Conservation (phyloP, 2,888 invertebrate genomes). For the Cantharis lateralis region DNA sequence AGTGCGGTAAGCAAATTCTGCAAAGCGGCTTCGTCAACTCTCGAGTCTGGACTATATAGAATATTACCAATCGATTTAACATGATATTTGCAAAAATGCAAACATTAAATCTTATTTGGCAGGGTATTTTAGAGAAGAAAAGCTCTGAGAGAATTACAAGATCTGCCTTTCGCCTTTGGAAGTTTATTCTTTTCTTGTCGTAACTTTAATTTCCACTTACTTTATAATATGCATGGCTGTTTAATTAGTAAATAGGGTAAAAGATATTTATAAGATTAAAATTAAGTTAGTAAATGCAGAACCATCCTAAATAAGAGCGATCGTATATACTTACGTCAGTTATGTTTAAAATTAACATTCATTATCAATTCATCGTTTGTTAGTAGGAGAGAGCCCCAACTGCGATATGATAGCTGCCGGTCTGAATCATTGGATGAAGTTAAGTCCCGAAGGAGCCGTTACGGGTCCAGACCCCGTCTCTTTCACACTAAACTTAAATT, state of each 20-base stretch:
- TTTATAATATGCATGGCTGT: not conserved
- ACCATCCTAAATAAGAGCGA: conserved; percentile 44
- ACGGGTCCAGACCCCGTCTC: conserved; percentile 54
- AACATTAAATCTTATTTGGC: not conserved
- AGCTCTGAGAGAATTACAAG: too few species aligned
- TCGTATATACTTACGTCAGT: conserved; percentile 46
- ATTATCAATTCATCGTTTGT: conserved; percentile 50
- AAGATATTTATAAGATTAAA: not conserved
- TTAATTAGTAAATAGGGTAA: not conserved
- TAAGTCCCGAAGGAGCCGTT: conserved; percentile 54
- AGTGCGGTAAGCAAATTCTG: too few species aligned
- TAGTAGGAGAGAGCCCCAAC: conserved; percentile 37
- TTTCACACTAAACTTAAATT: conserved; percentile 57
- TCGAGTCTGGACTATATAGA: too few species aligned
- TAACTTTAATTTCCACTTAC: not conserved
- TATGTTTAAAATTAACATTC: conserved; percentile 50
- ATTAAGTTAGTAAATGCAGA: conserved; percentile 17
- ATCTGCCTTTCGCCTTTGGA: not conserved
- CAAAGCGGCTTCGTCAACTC: too few species aligned
- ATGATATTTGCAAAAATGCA: not conserved
- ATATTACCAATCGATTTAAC: too few species aligned
- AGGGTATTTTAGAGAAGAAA: too few species aligned
- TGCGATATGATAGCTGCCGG: conserved; percentile 52
- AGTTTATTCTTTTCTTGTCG: not conserved
- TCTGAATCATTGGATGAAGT: conserved; percentile 56